These are phyloP conservation scores for Anomalospiza imberbis DNA, from an alignment of 2,797 vertebrate species.

Conservation along the genomic window DNA sequence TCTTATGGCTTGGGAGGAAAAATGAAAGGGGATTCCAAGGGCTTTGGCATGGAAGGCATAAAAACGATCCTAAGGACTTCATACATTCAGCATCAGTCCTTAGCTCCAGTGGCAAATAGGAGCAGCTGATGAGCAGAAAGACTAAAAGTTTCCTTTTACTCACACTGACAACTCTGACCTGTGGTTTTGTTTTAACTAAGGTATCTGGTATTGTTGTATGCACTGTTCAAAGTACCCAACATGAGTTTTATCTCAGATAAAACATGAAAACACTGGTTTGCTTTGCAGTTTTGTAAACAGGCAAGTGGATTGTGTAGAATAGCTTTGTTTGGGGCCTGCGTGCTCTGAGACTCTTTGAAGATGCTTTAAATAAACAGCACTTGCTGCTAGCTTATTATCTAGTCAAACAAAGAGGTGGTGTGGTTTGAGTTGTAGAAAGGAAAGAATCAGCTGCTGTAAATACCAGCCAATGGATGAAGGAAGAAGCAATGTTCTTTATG, in stretches of 20 bases:
- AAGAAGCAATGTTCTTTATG: neutral
- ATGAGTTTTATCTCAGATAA: slow-evolving; percentile 27
- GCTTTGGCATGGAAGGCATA: neutral
- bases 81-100: neutral
- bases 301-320: neutral
- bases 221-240: neutral
- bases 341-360: neutral
- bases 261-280: neutral
- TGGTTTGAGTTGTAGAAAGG: neutral
- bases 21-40: neutral
- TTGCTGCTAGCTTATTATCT: neutral
- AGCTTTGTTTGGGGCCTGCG: neutral
- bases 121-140: neutral
- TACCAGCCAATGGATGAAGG: neutral
- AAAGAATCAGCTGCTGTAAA: neutral
- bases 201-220: neutral
- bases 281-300: slow-evolving; percentile 44
- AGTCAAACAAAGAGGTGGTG: neutral
- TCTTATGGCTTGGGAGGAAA: neutral
- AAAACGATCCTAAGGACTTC: neutral
- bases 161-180: neutral
- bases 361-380: neutral
- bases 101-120: neutral
- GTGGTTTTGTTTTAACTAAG: neutral
- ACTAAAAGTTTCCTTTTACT: neutral